Conservation (phyloP, 2,797 vertebrate species). For the Argya squamiceps region DNA sequence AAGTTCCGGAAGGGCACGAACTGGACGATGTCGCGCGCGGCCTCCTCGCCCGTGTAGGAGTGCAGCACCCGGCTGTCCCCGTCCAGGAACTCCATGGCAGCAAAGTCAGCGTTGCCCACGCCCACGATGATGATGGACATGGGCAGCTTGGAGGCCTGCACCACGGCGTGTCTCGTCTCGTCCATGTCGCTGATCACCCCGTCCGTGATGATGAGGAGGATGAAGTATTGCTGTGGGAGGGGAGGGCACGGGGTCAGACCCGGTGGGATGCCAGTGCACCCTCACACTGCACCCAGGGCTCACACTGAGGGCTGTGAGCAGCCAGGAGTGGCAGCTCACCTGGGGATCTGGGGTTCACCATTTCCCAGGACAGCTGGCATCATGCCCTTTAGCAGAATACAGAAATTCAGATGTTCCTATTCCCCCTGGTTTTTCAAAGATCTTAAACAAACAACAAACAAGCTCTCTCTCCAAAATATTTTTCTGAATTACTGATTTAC, state of each 20-base stretch:
- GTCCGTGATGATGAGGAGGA: constrained; percentile 95
- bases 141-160: constrained; percentile 93
- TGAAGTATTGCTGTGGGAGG: constrained; percentile 92
- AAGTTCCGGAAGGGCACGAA: constrained; percentile 98
- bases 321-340: not conserved
- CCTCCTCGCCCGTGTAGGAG: constrained; percentile 92
- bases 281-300: not conserved
- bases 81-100: constrained; percentile 97
- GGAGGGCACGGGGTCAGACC: not conserved
- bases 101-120: constrained; percentile 95
- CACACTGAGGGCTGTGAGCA: rapidly evolving
- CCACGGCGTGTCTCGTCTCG: constrained; percentile 91
- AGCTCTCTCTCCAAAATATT: not conserved
- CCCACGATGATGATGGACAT: constrained; percentile 99
- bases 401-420: not conserved
- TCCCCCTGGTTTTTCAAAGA: not conserved
- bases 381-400: not conserved
- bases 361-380: not conserved
- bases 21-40: constrained; percentile 93
- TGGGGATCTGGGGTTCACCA: rapidly evolving
- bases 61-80: constrained; percentile 90
- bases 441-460: not conserved
- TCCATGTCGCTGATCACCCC: constrained; percentile 99
- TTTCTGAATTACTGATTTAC: not conserved
- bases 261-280: rapidly evolving